Base-by-base conservation (phyloP, 1,140 invertebrate genomes). In the Aleiodes sp. region DNA sequence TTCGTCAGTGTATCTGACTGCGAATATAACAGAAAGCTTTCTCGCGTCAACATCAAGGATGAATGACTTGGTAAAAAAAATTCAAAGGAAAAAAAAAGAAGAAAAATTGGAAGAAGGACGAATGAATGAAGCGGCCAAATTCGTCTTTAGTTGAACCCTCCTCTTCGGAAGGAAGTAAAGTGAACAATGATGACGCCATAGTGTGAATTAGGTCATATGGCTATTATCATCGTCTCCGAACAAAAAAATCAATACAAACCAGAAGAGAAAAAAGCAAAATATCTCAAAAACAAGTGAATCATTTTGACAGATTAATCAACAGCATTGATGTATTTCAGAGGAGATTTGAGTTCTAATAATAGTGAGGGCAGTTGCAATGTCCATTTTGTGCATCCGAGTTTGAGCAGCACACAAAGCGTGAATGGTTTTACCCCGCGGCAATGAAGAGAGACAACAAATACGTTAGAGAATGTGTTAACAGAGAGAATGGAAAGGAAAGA, bases 211-310 rank as follows among this genome's bases (percentile, higher is more conserved):
- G 46, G 9, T 52, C 21, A 21, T 52, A 14, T 16, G 10, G 21
- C 26, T 21, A 2, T 24, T 52, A 7, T 52, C 12, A 21, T 21
- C 7, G 46, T 1, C 6, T 43, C n/a, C n/a, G n/a, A n/a, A n/a
- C n/a, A n/a, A n/a, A n/a, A n/a, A n/a, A n/a, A n/a, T n/a, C n/a
- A n/a, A n/a, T n/a, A n/a, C n/a, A n/a, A n/a, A n/a, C n/a, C 41
- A 46, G 1, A 61, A 33, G 33, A 63, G 9, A 21, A 52, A 35
- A 68, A 62, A 68, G 19, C 21, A 12, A 43, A 56, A 28, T 33
- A 8, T 9, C 28, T n/a, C 46, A n/a, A n/a, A n/a, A n/a, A n/a
- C n/a, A n/a, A n/a, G n/a, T n/a, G n/a, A n/a, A n/a, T n/a, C n/a
- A n/a, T n/a, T n/a, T n/a, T n/a, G n/a, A n/a, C n/a, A n/a, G n/a